Percentiles rank a stretch among this genome's conserved stretches.
phyloP scores from a whole-genome alignment of 1,140 invertebrate genomes.

The Gonioctena quinquepunctata region DNA sequence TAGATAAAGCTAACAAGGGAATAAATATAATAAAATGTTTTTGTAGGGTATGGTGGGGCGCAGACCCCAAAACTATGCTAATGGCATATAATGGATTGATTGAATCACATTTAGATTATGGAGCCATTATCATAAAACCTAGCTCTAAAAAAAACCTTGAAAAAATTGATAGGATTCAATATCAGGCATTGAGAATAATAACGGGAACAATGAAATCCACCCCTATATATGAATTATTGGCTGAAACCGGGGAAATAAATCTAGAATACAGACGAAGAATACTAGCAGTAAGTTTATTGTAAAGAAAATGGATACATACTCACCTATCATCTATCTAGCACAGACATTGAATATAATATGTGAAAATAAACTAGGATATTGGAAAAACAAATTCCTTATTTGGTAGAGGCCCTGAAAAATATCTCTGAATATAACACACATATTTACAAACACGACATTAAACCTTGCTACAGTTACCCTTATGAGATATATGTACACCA shows the following conservation, averaged over 20 bases:
- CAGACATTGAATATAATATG: not conserved
- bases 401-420: not conserved
- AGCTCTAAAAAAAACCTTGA: not conserved
- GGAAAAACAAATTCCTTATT: not conserved
- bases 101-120: conserved; percentile 1
- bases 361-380: not conserved
- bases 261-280: conserved; percentile 2
- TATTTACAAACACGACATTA: not conserved
- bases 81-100: not conserved
- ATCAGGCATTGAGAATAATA: not conserved
- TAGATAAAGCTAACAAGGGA: not conserved
- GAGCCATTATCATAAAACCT: not conserved
- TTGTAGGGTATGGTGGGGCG: conserved; percentile 14
- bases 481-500: not conserved
- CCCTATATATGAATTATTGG: conserved; percentile 1
- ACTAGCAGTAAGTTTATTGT: conserved; percentile 8
- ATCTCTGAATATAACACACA: no score
- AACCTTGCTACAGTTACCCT: not conserved
- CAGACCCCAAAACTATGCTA: conserved; percentile 8
- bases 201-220: conserved; percentile 12
- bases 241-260: conserved; percentile 10
- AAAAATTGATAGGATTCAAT: not conserved
- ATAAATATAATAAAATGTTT: conserved; percentile 14
- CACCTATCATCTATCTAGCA: not conserved
- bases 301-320: not conserved